Evolutionary conservation across 2,797 vertebrate species (phyloP).

Genomic region (Ataeniobius toweri): DNA sequence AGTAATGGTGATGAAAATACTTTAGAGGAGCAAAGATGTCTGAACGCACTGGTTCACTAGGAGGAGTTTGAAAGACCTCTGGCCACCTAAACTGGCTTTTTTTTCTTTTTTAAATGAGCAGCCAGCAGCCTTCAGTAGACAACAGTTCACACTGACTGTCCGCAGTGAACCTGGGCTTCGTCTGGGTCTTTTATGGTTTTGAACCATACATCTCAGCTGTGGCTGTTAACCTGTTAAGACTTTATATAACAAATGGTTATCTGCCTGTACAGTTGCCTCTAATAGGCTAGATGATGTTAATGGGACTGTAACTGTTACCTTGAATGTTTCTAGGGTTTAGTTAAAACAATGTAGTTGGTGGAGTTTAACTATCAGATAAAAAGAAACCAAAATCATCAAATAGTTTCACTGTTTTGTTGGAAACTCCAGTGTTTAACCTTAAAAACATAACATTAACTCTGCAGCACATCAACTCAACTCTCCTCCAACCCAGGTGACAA

Average conservation of each 20-base stretch:
- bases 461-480: neutral
- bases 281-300: neutral
- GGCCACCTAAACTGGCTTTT: neutral
- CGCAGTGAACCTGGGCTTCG: conserved; percentile 1
- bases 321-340: conserved; percentile 1
- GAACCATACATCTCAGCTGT: conserved; percentile 12
- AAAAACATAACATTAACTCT: neutral
- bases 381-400: neutral
- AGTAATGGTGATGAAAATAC: too few species aligned
- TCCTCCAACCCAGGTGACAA: neutral
- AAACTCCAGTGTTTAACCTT: neutral
- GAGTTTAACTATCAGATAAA: neutral
- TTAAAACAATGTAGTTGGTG: neutral
- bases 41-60: conserved; percentile 10
- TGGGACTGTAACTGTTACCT: conserved; percentile 7
- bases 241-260: neutral
- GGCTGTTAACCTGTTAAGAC: neutral
- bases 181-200: conserved; percentile 2
- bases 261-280: neutral
- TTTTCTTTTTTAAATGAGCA: neutral
- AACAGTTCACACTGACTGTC: neutral
- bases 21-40: conserved; percentile 11
- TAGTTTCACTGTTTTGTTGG: neutral
- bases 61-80: conserved; percentile 2
- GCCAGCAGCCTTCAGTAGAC: neutral